Conservation (phyloP, 2,888 invertebrate species). For the Drosophila meridiana region DNA sequence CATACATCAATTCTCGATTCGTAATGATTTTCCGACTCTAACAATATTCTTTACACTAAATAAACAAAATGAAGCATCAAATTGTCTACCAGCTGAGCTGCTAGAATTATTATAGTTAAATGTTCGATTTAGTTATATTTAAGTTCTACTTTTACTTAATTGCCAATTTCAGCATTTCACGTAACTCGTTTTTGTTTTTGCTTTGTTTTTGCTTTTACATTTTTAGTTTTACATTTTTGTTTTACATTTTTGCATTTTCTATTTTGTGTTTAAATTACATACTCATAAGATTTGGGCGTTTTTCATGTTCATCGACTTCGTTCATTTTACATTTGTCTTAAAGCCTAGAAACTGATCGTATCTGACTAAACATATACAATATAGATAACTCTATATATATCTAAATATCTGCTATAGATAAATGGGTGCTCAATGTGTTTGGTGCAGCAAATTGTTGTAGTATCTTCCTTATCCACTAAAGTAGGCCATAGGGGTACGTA, state of each 20-base stretch:
- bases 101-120: slow-evolving; percentile 26
- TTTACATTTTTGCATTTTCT: slow-evolving; percentile 19
- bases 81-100: slow-evolving; percentile 15
- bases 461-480: slow-evolving; percentile 56
- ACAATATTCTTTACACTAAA: slow-evolving; percentile 72
- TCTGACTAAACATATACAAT: slow-evolving; percentile 38
- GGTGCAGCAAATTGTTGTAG: slow-evolving; percentile 35
- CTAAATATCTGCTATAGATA: slow-evolving; percentile 45
- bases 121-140: slow-evolving; percentile 26
- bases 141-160: slow-evolving; percentile 63
- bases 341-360: slow-evolving; percentile 35
- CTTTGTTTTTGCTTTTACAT: slow-evolving; percentile 4
- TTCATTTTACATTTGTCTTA: slow-evolving; percentile 71
- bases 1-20: slow-evolving; percentile 45
- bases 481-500: slow-evolving; percentile 77
- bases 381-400: slow-evolving; percentile 25
- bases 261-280: slow-evolving; percentile 66
- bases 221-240: neutral
- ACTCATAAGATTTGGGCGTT: slow-evolving; percentile 85
- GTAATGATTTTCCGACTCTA: slow-evolving; percentile 54
- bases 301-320: slow-evolving; percentile 74
- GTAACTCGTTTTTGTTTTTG: slow-evolving; percentile 19
- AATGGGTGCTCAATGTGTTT: slow-evolving; percentile 65
- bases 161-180: slow-evolving; percentile 77
- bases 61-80: slow-evolving; percentile 67